A percentile compares a stretch with the other conserved stretches of the same genome.
These are phyloP conservation scores for Ethmia dodecea DNA, from an alignment of 2,888 invertebrate genomes.

Conservation along the genomic window DNA sequence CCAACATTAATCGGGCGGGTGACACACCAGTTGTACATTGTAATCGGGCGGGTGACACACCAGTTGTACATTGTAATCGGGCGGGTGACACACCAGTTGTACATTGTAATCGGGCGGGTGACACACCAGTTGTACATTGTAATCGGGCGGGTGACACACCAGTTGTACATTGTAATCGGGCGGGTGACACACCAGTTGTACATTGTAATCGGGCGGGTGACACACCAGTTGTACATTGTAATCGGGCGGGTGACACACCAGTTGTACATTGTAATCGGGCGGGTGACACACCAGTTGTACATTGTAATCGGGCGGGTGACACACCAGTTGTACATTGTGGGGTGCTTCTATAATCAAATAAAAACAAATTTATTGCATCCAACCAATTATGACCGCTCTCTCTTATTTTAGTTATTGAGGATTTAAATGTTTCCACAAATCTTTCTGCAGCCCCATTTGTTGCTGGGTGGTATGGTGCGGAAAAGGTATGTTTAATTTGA, in stretches of 20 bases:
- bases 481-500: constrained; percentile 14
- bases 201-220: constrained; percentile 11
- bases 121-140: constrained; percentile 10
- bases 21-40: constrained; percentile 11
- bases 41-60: constrained; percentile 11
- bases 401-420: constrained; percentile 10
- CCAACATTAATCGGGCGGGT: constrained; percentile 13
- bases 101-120: constrained; percentile 12
- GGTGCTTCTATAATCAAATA: constrained; percentile 13
- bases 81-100: constrained; percentile 13
- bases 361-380: constrained; percentile 13
- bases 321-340: constrained; percentile 11
- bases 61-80: constrained; percentile 10
- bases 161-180: constrained; percentile 10
- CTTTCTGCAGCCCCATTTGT: not conserved
- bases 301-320: constrained; percentile 10
- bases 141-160: constrained; percentile 12
- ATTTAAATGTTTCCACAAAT: constrained; percentile 11
- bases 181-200: constrained; percentile 12
- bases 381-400: constrained; percentile 8
- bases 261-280: constrained; percentile 12
- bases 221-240: constrained; percentile 11
- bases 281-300: constrained; percentile 12
- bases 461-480: constrained; percentile 4
- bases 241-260: constrained; percentile 11